Conservation (phyloP, 2,888 invertebrate genomes). For the Oligia latruncula region DNA sequence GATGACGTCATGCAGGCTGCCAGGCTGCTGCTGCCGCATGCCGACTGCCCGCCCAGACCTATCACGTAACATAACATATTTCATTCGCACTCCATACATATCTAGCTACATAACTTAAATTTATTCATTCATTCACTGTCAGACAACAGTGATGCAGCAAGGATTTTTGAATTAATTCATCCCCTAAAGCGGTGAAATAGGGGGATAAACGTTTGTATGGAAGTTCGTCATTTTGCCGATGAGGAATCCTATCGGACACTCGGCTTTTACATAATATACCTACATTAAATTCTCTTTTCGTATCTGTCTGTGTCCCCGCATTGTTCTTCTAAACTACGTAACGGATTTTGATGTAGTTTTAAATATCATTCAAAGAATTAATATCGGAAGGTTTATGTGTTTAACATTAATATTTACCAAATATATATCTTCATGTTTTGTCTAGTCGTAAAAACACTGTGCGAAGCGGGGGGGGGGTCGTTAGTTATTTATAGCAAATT, state of each 20-base stretch:
- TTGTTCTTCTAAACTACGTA: background rate
- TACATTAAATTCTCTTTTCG: too few relatives aligned
- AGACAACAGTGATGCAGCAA: background rate
- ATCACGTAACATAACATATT: conserved; percentile 88
- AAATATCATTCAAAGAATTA: background rate
- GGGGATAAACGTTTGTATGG: background rate
- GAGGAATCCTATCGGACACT: background rate
- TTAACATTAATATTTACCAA: background rate
- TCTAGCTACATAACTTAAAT: background rate
- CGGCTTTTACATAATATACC: background rate
- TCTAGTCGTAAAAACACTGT: background rate
- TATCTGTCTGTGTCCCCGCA: background rate
- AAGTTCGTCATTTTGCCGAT: background rate
- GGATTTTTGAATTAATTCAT: background rate
- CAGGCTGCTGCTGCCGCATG: conserved; percentile 95
- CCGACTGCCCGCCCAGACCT: conserved; percentile 96
- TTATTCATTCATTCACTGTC: background rate
- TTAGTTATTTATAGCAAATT: background rate
- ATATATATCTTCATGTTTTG: too few relatives aligned
- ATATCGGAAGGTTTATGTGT: background rate
- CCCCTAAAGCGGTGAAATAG: too few relatives aligned
- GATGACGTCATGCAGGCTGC: conserved; percentile 97
- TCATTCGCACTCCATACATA: background rate
- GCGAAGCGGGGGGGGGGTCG: too few relatives aligned
- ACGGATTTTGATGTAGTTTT: background rate